Percentiles rank a stretch among this genome's conserved stretches.
These are phyloP conservation scores for Araneus ventricosus DNA, from an alignment of 1,140 invertebrate species.

Conservation along the genomic window DNA sequence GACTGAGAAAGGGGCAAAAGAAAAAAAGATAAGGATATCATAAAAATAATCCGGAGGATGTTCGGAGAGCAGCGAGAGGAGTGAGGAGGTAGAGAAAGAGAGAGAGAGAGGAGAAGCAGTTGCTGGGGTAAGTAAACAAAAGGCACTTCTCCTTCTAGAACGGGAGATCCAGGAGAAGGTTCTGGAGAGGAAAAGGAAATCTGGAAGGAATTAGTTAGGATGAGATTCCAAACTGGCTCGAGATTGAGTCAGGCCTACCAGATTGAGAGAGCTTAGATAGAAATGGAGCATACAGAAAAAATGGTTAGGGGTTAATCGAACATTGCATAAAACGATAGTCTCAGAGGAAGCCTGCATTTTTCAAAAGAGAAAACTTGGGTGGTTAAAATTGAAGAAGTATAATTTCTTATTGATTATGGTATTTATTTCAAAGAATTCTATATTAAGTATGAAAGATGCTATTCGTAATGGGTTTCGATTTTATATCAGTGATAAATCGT, in stretches of 20 bases:
- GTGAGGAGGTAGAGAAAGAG: background rate
- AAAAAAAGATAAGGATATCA: slow-evolving; percentile 65
- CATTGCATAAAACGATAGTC: slow-evolving; percentile 19
- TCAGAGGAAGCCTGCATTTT: background rate
- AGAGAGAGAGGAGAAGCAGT: slow-evolving; percentile 40
- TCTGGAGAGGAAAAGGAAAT: slow-evolving; percentile 37
- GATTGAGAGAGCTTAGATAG: slow-evolving; percentile 70
- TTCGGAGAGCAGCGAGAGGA: background rate
- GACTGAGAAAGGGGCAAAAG: slow-evolving; percentile 18
- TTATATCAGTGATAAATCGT: no score
- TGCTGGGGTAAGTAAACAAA: slow-evolving; percentile 66
- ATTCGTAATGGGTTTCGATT: no score
- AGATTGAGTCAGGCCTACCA: slow-evolving; percentile 70
- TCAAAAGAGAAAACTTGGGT: background rate
- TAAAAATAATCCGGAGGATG: slow-evolving; percentile 68
- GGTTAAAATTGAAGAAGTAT: no score
- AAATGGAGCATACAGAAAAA: slow-evolving; percentile 60
- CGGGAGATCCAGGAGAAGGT: slow-evolving; percentile 1
- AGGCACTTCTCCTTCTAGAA: slow-evolving; percentile 6
- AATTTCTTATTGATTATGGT: background rate
- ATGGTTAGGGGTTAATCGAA: slow-evolving; percentile 51
- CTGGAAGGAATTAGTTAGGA: slow-evolving; percentile 69
- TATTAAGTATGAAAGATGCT: no score
- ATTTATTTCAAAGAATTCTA: no score
- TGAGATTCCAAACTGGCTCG: slow-evolving; percentile 70